Conservation (phyloP, 2,888 invertebrate species). For the Deilephila elpenor region DNA sequence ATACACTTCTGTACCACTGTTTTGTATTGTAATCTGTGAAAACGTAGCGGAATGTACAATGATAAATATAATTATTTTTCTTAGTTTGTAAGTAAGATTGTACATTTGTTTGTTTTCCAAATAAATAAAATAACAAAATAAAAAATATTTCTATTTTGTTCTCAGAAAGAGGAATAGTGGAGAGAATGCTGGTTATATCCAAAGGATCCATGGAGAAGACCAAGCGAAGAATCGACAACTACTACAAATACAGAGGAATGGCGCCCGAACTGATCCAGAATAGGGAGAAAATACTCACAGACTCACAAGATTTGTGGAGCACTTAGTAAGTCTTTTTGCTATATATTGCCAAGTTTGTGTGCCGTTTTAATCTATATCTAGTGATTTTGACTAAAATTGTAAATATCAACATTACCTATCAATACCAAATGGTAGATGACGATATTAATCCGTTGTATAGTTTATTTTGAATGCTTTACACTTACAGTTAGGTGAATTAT, state of each 20-base stretch:
- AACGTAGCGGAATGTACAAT: too few relatives aligned
- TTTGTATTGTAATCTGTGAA: too few relatives aligned
- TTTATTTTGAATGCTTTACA: too few relatives aligned
- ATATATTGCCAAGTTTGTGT: too few relatives aligned
- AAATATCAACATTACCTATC: neutral
- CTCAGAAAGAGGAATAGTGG: conserved; percentile 59
- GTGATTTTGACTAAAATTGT: neutral
- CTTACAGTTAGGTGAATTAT: too few relatives aligned
- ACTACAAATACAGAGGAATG: conserved; percentile 61
- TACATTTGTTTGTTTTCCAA: too few relatives aligned
- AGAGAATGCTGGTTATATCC: conserved; percentile 61
- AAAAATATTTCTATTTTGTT: conserved; percentile 27
- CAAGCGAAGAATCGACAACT: conserved; percentile 66
- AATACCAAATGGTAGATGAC: too few relatives aligned
- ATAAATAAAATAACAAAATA: too few relatives aligned
- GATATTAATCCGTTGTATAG: too few relatives aligned
- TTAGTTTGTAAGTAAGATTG: too few relatives aligned
- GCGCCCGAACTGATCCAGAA: conserved; percentile 67
- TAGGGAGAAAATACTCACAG: conserved; percentile 55
- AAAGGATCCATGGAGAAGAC: conserved; percentile 72
- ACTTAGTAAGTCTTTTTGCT: conserved; percentile 60
- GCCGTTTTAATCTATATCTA: neutral
- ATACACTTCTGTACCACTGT: too few relatives aligned
- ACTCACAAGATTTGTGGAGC: conserved; percentile 60
- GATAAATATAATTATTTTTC: too few relatives aligned